Conservation (phyloP, 2,113 vertebrate genomes). For the Calypte anna region DNA sequence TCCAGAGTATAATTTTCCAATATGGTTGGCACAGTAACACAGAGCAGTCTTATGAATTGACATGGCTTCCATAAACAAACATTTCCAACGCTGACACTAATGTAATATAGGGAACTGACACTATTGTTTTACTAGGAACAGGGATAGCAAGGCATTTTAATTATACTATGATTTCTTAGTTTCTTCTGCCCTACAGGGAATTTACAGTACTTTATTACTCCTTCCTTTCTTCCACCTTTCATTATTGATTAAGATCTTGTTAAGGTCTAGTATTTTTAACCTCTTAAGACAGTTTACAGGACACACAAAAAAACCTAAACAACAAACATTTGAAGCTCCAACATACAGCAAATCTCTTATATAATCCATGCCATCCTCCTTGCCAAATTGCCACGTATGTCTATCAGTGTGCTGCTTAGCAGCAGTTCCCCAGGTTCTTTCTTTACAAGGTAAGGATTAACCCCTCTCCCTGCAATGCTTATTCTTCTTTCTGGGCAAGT, state of each 20-base stretch:
- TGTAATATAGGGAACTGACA: background rate
- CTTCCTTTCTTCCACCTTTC: background rate
- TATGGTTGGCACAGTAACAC: background rate
- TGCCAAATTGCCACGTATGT: background rate
- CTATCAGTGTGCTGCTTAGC: too few relatives aligned
- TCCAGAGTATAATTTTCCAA: too few relatives aligned
- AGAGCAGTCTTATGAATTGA: background rate
- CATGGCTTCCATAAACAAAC: background rate
- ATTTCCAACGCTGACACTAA: background rate
- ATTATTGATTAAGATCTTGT: background rate
- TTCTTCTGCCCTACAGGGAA: background rate
- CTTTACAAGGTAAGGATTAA: too few relatives aligned
- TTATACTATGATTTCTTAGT: background rate
- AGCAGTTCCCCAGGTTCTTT: too few relatives aligned
- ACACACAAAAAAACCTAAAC: background rate
- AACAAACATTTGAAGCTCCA: background rate
- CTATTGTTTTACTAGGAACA: background rate
- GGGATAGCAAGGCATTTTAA: background rate
- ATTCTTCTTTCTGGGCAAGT: too few relatives aligned
- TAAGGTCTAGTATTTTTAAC: background rate
- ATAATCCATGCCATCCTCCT: background rate
- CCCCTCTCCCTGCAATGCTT: too few relatives aligned
- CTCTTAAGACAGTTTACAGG: background rate
- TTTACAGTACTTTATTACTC: too few relatives aligned
- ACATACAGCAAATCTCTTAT: background rate